These are phyloP conservation scores for Sinella curviseta DNA, from an alignment of 1,140 invertebrate genomes.

Conservation along the genomic window DNA sequence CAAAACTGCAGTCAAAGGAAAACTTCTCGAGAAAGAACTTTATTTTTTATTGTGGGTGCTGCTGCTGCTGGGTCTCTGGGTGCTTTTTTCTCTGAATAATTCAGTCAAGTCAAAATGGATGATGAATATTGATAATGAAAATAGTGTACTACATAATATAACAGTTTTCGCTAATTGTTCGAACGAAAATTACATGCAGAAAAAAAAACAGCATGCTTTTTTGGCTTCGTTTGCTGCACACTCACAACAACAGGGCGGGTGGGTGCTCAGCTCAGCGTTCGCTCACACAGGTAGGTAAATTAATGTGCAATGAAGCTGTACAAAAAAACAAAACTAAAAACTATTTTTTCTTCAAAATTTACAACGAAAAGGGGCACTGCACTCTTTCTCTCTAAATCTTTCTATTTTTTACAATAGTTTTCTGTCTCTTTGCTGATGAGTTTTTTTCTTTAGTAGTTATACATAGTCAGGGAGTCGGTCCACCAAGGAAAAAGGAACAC, in stretches of 20 bases:
- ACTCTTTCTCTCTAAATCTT: not conserved
- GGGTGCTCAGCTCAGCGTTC: not conserved
- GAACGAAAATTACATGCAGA: not conserved
- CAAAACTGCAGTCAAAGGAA: not conserved
- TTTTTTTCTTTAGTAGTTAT: not conserved
- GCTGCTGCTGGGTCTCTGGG: too few species aligned
- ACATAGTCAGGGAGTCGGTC: not conserved
- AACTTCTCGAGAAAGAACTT: not conserved
- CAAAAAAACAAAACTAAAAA: not conserved
- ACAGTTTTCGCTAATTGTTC: constrained; percentile 9
- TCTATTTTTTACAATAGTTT: not conserved
- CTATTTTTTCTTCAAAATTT: not conserved
- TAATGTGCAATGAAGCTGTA: constrained; percentile 6
- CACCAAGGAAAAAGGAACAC: too few species aligned
- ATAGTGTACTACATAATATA: not conserved
- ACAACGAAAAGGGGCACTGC: not conserved
- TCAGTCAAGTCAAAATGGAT: not conserved
- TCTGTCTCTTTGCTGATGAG: not conserved
- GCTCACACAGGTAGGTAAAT: not conserved
- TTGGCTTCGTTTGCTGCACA: not conserved
- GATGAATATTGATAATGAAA: constrained; percentile 13
- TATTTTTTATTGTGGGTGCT: not conserved
- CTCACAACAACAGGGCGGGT: not conserved
- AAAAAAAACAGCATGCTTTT: not conserved
- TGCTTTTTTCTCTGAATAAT: not conserved